Evolutionary conservation across 2,113 vertebrate species (phyloP).

Genomic region (Calcarius ornatus): DNA sequence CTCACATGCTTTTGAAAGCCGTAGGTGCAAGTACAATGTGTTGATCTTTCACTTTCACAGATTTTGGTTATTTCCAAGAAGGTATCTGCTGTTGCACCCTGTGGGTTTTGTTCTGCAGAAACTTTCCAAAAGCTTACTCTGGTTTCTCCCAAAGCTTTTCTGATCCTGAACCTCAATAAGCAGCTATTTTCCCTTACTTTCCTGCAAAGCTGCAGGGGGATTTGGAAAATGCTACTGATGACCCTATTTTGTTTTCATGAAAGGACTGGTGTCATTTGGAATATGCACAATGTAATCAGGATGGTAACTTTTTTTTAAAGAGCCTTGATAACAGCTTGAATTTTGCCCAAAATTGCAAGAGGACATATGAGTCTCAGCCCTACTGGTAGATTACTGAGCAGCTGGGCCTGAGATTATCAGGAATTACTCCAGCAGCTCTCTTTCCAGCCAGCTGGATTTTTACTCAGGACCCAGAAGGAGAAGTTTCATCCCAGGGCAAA

Average conservation of each 20-base stretch:
- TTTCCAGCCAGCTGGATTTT: constrained; percentile 27
- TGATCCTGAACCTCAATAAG: not conserved
- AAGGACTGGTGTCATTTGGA: not conserved
- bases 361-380: not conserved
- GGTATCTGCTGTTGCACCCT: not conserved
- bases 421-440: constrained; percentile 1
- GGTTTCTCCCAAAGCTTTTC: not conserved
- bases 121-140: not conserved
- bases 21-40: not conserved
- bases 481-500: not conserved
- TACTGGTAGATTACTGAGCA: constrained; percentile 7
- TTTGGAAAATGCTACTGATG: not conserved
- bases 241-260: not conserved
- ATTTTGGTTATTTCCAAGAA: not conserved
- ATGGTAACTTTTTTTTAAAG: not conserved
- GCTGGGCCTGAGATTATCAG: constrained; percentile 16
- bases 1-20: constrained; percentile 4
- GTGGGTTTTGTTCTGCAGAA: not conserved
- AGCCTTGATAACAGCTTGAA: not conserved
- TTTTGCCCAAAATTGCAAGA: not conserved
- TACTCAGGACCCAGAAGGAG: not conserved
- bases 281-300: not conserved
- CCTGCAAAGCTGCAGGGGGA: not conserved
- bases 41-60: constrained; percentile 29
- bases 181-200: not conserved